A percentile compares a stretch with the other conserved stretches of the same genome.
These are phyloP conservation scores for Harpalus rubripes DNA, from an alignment of 2,888 invertebrate genomes.

Conservation along the genomic window DNA sequence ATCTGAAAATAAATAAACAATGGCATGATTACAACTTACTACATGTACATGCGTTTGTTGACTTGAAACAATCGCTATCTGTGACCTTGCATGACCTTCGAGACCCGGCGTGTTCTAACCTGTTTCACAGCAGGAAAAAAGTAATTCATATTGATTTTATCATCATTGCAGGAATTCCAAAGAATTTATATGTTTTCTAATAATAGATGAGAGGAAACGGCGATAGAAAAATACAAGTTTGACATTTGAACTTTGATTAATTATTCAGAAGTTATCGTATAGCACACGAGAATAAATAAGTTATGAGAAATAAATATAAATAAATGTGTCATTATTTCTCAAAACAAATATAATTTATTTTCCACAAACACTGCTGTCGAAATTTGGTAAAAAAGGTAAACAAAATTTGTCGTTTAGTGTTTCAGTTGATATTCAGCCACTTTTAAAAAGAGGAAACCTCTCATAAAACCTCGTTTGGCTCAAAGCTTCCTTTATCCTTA, in stretches of 20 bases:
- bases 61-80: constrained; percentile 24
- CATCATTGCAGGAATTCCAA: constrained; percentile 33
- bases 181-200: constrained; percentile 35
- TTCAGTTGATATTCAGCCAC: too few species aligned
- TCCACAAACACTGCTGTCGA: not conserved
- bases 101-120: not conserved
- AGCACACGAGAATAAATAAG: not conserved
- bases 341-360: too few species aligned
- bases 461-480: too few species aligned
- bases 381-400: too few species aligned
- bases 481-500: too few species aligned
- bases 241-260: constrained; percentile 36
- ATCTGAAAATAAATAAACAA: constrained; percentile 5
- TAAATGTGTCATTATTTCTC: constrained; percentile 6
- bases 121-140: constrained; percentile 36
- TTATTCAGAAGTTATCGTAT: not conserved
- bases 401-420: too few species aligned
- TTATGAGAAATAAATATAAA: not conserved
- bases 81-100: constrained; percentile 53
- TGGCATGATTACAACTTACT: constrained; percentile 31
- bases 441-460: too few species aligned
- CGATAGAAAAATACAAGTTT: not conserved
- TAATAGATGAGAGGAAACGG: constrained; percentile 8
- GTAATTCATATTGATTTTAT: constrained; percentile 36
- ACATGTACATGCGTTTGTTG: constrained; percentile 32